Evolutionary conservation across 2,888 invertebrate genomes (phyloP), one percentile per base, ranked within the genome.

Genomic region (Tromatobia lineatoria): DNA sequence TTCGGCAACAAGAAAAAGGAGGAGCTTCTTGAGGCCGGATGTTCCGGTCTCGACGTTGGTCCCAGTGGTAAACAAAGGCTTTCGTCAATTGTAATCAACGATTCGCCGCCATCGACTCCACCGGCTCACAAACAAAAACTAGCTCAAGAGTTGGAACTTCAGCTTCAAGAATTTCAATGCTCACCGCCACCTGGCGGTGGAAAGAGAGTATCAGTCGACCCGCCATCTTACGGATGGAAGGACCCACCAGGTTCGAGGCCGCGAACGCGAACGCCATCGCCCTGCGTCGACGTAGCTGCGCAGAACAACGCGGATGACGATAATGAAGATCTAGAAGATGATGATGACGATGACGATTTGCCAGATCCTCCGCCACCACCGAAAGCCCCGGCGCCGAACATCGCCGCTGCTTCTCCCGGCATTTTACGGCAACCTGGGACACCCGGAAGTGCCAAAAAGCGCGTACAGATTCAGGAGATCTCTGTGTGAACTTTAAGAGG

Each of bases 381-480:
- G 4, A 95, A 94, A 90, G 94, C 93, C 90, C 95, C 92, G 90
- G 95, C 90, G 87, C 95, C 90, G 86, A 91, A 91, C 57, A 86
- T 94, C 87, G 89, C 93, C 88, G 91, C 93, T 87, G 90, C 94
- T 88, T 95, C 95, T 87, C 94, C 95, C 2, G 96, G 96, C 3
- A 96, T 96, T 69, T 93, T 96, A 54, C 93, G 96, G 83, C 95
- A 96, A 87, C 96, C 96, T 6, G 96, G 95, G 59, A 96, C 97
- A 0, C 96, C 97, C 10, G 96, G 97, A 80, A 96, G 96, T 86
- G 96, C 96, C 95, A 98, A 98, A 94, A 98, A 98, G 94, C 96
- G 98, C 94, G 98, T 98, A 90, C 98, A 98, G 94, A 98, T 98
- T 93, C 98, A 98, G 94, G 98, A 98, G 94, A 98, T 98, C 94